A percentile compares a stretch with the other conserved stretches of the same genome.
Conservation (phyloP, 2,888 invertebrate species). For the Oscheius sp. region DNA sequence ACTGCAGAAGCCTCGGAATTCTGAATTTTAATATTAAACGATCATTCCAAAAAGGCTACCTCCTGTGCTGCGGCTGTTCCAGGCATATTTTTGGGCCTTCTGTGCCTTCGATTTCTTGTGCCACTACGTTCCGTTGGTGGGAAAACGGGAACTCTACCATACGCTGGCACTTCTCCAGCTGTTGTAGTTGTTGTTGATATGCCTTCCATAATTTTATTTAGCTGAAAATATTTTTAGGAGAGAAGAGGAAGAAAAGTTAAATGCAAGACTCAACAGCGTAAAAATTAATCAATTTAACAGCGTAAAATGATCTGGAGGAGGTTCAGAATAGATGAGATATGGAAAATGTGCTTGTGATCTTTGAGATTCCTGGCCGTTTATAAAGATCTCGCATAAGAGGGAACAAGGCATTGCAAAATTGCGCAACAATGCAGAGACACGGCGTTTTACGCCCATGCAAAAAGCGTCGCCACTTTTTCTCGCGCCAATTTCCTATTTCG, state of each 20-base stretch:
- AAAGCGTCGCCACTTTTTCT: no score
- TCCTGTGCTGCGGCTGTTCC: slow-evolving; percentile 23
- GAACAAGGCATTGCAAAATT: slow-evolving; percentile 9
- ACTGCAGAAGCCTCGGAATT: no score
- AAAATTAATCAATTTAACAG: no score
- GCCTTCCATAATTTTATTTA: slow-evolving; percentile 45
- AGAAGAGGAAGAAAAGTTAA: no score
- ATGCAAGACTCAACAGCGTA: no score
- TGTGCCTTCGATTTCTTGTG: slow-evolving; percentile 26
- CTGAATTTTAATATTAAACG: no score
- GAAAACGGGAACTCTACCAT: slow-evolving; percentile 28
- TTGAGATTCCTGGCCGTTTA: no score
- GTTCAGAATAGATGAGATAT: no score
- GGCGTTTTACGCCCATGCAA: no score
- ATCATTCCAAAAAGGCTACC: neutral
- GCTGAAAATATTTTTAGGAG: slow-evolving; percentile 7
- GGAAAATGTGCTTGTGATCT: no score
- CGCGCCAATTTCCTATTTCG: no score
- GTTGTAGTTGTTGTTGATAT: slow-evolving; percentile 35
- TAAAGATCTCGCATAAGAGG: neutral
- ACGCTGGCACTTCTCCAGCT: slow-evolving; percentile 28
- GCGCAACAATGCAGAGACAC: slow-evolving; percentile 3
- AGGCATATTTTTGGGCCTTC: slow-evolving; percentile 4
- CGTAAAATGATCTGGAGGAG: no score
- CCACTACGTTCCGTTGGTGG: slow-evolving; percentile 29